phyloP scores from a whole-genome alignment of 2,888 invertebrate species.

The Chelonus formosanus region DNA sequence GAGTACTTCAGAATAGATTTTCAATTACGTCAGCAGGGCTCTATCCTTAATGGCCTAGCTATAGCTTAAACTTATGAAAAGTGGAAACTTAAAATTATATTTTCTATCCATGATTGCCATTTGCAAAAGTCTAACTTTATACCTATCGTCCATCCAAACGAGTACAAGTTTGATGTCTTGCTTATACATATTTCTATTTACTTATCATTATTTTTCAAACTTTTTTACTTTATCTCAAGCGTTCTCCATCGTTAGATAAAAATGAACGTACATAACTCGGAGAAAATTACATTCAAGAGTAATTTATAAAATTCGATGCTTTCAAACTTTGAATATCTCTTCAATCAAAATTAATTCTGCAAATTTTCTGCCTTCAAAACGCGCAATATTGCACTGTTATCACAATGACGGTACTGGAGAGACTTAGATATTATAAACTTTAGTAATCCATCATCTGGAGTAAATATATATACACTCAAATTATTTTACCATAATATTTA shows the following conservation, averaged over 20 bases:
- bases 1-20: slow-evolving; percentile 40
- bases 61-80: slow-evolving; percentile 45
- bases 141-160: slow-evolving; percentile 27
- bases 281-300: slow-evolving; percentile 22
- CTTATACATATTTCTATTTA: slow-evolving; percentile 19
- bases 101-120: slow-evolving; percentile 47
- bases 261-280: slow-evolving; percentile 13
- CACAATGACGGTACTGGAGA: not conserved
- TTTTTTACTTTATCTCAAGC: slow-evolving; percentile 12
- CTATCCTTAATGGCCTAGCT: slow-evolving; percentile 45
- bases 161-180: slow-evolving; percentile 19
- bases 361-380: not conserved
- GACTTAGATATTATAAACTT: not conserved
- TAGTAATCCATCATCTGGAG: slow-evolving; percentile 1
- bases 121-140: slow-evolving; percentile 39
- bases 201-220: slow-evolving; percentile 3
- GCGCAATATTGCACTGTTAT: not conserved
- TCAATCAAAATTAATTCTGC: slow-evolving; percentile 34
- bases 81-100: slow-evolving; percentile 47
- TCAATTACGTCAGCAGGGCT: slow-evolving; percentile 50
- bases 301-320: slow-evolving; percentile 19
- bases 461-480: not conserved
- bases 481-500: too few species aligned
- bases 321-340: slow-evolving; percentile 23
- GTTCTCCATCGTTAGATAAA: slow-evolving; percentile 16